Percentiles rank a stretch among this genome's conserved stretches.
These are phyloP conservation scores for Cyphomyrus discorhynchus DNA, from an alignment of 2,113 vertebrate species.

Conservation along the genomic window DNA sequence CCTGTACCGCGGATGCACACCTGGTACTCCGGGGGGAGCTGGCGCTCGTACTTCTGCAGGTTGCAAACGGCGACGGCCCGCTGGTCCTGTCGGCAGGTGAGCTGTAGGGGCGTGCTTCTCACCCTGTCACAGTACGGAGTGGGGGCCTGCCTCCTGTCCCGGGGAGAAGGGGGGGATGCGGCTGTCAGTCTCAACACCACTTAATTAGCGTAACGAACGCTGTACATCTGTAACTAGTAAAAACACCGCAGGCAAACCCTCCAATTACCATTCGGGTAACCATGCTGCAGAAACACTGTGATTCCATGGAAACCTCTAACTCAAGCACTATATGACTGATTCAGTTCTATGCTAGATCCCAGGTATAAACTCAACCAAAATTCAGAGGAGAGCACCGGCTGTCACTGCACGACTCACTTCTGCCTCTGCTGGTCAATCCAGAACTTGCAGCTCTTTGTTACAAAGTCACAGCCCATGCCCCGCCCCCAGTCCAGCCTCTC, in stretches of 20 bases:
- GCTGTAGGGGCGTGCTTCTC: constrained; percentile 79
- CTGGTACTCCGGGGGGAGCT: constrained; percentile 87
- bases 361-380: not conserved
- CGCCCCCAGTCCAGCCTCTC: constrained; percentile 90
- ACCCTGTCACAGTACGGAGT: constrained; percentile 84
- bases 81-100: constrained; percentile 95
- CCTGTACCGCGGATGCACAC: constrained; percentile 46
- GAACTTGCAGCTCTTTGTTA: constrained; percentile 93
- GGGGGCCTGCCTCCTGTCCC: constrained; percentile 62
- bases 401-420: constrained; percentile 59
- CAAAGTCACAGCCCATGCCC: constrained; percentile 90
- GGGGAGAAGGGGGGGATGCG: constrained; percentile 7
- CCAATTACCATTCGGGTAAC: not conserved
- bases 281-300: not conserved
- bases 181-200: not conserved
- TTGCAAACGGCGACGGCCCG: constrained; percentile 94
- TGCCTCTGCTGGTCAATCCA: constrained; percentile 83
- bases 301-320: not conserved
- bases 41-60: constrained; percentile 77
- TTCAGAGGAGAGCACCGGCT: not conserved
- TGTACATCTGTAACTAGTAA: not conserved
- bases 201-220: not conserved
- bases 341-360: not conserved
- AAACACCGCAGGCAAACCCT: not conserved
- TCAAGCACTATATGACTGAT: not conserved